Percentiles rank a stretch among this genome's conserved stretches.
phyloP scores from a whole-genome alignment of 1,140 invertebrate genomes.

The Daktulosphaira vitifoliae region DNA sequence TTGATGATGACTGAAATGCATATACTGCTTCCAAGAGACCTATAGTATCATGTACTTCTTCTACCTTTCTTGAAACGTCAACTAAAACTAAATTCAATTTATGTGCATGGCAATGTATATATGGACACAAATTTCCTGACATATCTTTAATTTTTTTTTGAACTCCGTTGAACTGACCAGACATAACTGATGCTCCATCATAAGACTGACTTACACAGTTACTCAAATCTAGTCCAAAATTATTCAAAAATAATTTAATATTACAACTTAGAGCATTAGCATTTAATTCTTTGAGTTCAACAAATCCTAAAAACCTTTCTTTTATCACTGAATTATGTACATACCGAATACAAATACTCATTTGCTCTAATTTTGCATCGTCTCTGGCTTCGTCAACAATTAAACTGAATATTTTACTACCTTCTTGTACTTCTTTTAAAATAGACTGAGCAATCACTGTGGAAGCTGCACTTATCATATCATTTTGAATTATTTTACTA shows the following conservation, averaged over 20 bases:
- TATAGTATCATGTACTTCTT: not conserved
- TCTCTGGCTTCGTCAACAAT: conserved; percentile 5
- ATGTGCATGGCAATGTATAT: conserved; percentile 10
- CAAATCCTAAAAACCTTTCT: conserved; percentile 2
- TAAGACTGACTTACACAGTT: conserved; percentile 33
- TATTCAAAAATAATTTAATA: conserved; percentile 6
- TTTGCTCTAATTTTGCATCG: not conserved
- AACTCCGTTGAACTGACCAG: not conserved
- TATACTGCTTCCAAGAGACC: not conserved
- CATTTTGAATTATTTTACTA: conserved; percentile 11
- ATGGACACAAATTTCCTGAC: conserved; percentile 4
- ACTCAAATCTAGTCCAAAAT: conserved; percentile 21
- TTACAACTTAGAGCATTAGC: not conserved
- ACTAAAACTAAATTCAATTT: conserved; percentile 10
- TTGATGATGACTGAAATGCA: not conserved
- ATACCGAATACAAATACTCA: conserved; percentile 4
- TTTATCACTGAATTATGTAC: not conserved
- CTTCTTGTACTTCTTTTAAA: conserved; percentile 9
- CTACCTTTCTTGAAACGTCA: conserved; percentile 1
- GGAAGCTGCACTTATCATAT: not conserved
- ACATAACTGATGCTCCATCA: conserved; percentile 5
- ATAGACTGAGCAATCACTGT: not conserved
- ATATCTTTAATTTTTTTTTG: conserved; percentile 16
- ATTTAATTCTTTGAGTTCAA: conserved; percentile 1
- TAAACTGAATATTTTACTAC: conserved; percentile 7